These are phyloP conservation scores for Ophioninae sp. DNA, from an alignment of 2,888 invertebrate species.

Conservation along the genomic window DNA sequence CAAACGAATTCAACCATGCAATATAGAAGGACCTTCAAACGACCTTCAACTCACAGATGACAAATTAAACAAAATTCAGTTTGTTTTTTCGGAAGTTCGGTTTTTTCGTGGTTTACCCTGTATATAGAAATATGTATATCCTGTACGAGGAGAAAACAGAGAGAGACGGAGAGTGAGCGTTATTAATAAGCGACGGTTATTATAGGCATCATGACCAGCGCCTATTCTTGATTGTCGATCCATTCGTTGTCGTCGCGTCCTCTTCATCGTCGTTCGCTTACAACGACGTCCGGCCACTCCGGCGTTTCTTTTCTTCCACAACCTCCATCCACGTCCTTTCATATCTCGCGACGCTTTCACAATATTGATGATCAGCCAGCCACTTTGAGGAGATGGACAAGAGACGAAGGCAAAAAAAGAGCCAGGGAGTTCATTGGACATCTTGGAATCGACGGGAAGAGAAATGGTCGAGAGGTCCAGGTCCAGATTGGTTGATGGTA, in stretches of 20 bases:
- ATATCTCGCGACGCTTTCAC: slow-evolving; percentile 31
- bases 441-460: neutral
- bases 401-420: neutral
- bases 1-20: too few relatives aligned
- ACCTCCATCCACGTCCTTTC: slow-evolving; percentile 20
- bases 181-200: slow-evolving; percentile 66
- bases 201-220: slow-evolving; percentile 57
- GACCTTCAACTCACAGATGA: too few relatives aligned
- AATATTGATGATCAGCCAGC: slow-evolving; percentile 17
- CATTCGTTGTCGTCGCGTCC: slow-evolving; percentile 29
- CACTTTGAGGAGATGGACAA: slow-evolving; percentile 16
- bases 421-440: neutral
- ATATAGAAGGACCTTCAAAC: too few relatives aligned
- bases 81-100: too few relatives aligned
- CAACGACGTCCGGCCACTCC: slow-evolving; percentile 43
- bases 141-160: neutral
- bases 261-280: slow-evolving; percentile 47
- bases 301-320: slow-evolving; percentile 28
- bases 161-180: slow-evolving; percentile 58
- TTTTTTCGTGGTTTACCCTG: neutral
- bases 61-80: too few relatives aligned
- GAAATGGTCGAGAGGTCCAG: neutral
- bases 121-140: slow-evolving; percentile 6
- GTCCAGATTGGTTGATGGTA: neutral
- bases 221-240: slow-evolving; percentile 60